A percentile compares a stretch with the other conserved stretches of the same genome.
Conservation (phyloP, 2,113 vertebrate species). For the Castor canadensis region DNA sequence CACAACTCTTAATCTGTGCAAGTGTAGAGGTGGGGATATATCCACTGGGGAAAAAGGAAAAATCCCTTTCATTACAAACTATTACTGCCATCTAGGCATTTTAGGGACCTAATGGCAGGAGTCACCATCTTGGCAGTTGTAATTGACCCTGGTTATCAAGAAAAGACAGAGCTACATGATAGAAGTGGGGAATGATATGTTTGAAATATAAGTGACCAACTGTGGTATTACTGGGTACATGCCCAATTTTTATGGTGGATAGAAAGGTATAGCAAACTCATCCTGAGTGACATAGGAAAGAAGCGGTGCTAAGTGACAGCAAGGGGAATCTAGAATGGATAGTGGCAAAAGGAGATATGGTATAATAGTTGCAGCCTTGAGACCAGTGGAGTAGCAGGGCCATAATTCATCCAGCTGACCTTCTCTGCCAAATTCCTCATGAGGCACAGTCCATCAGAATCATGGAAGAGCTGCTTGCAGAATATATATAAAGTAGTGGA, state of each 20-base stretch:
- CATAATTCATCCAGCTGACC: not conserved
- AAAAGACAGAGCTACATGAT: not conserved
- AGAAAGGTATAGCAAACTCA: not conserved
- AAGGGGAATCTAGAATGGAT: not conserved
- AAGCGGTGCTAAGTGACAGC: not conserved
- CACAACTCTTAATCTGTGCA: not conserved
- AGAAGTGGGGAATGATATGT: not conserved
- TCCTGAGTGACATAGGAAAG: not conserved
- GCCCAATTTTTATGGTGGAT: not conserved
- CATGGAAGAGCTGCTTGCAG: not conserved
- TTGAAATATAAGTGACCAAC: not conserved
- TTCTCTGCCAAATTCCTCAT: not conserved
- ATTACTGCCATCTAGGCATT: not conserved
- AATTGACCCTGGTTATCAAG: not conserved
- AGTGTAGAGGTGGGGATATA: not conserved
- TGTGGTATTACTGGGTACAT: not conserved
- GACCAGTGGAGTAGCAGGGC: not conserved
- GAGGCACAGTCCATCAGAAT: not conserved
- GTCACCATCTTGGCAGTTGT: not conserved
- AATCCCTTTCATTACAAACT: not conserved
- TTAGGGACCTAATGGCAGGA: not conserved
- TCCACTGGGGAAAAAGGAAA: not conserved
- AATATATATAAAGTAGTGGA: not conserved
- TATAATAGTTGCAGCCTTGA: not conserved
- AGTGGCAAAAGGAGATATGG: not conserved